A percentile compares a stretch with the other conserved stretches of the same genome.
Evolutionary conservation across 30 jellyfish, hydroid and myxozoan genomes (phyloP).

Genomic region (Aurelia sp.): DNA sequence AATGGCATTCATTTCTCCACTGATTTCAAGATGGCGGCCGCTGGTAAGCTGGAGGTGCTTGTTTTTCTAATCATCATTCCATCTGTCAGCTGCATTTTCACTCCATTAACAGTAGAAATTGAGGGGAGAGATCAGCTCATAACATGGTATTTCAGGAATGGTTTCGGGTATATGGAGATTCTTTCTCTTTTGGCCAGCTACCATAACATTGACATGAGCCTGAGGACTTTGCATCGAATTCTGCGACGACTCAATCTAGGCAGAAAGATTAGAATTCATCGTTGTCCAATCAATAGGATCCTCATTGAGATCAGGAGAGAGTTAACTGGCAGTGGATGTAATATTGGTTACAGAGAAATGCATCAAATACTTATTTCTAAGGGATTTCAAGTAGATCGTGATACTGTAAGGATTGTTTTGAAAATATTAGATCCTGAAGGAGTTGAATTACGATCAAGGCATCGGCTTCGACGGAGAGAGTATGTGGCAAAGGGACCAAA

Average conservation of each 20-base stretch:
- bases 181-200: no score
- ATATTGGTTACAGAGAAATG: slow-evolving; percentile 38
- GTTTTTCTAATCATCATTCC: no score
- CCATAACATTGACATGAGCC: slow-evolving; percentile 24
- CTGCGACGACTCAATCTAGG: slow-evolving; percentile 6
- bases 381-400: slow-evolving; percentile 24
- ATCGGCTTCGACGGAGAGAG: slow-evolving; percentile 22
- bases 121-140: no score
- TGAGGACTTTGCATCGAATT: slow-evolving; percentile 28
- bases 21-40: no score
- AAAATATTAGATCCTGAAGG: slow-evolving; percentile 6
- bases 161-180: no score
- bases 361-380: not conserved
- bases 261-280: not conserved
- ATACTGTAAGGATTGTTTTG: slow-evolving; percentile 11
- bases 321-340: not conserved
- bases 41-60: no score
- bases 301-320: not conserved
- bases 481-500: slow-evolving; percentile 53
- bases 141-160: no score
- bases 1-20: no score
- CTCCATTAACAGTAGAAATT: no score
- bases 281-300: not conserved
- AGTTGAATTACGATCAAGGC: not conserved
- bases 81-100: no score